Conservation (phyloP, 2,888 invertebrate genomes). For the Drosophila planitibia region DNA sequence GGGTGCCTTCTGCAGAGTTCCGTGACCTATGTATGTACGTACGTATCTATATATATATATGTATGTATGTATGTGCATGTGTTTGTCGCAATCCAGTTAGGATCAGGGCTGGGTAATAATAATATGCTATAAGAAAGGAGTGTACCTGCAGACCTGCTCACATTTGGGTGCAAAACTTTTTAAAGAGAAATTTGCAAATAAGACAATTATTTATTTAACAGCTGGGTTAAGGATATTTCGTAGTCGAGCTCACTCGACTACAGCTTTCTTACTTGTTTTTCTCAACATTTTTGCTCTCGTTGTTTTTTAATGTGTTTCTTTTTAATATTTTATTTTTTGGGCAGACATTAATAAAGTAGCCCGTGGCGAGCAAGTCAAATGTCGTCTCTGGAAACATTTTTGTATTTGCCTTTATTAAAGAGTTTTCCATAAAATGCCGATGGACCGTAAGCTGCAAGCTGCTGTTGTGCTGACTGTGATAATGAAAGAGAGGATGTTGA, state of each 20-base stretch:
- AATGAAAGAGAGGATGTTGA: slow-evolving; percentile 18
- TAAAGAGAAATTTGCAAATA: not conserved
- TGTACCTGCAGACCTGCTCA: no score
- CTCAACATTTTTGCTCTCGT: not conserved
- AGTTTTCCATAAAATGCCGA: slow-evolving; percentile 21
- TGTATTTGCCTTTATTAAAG: slow-evolving; percentile 62
- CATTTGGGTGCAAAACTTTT: not conserved
- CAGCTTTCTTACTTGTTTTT: not conserved
- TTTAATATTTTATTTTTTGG: slow-evolving; percentile 33
- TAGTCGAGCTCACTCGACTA: not conserved
- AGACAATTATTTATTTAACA: not conserved
- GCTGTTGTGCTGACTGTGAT: slow-evolving; percentile 33
- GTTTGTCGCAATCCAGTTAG: not conserved
- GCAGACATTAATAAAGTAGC: slow-evolving; percentile 67
- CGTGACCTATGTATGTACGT: no score
- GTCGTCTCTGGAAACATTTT: slow-evolving; percentile 55
- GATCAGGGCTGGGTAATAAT: not conserved
- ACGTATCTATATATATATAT: no score
- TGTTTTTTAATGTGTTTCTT: slow-evolving; percentile 13
- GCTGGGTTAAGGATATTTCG: not conserved
- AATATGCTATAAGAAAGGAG: not conserved
- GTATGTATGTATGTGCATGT: no score
- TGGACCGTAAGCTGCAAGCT: slow-evolving; percentile 7
- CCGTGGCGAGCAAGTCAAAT: slow-evolving; percentile 34
- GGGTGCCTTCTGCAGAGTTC: no score